Conservation (phyloP, 2,797 vertebrate species). For the Acrossocheilus wenchowensis region DNA sequence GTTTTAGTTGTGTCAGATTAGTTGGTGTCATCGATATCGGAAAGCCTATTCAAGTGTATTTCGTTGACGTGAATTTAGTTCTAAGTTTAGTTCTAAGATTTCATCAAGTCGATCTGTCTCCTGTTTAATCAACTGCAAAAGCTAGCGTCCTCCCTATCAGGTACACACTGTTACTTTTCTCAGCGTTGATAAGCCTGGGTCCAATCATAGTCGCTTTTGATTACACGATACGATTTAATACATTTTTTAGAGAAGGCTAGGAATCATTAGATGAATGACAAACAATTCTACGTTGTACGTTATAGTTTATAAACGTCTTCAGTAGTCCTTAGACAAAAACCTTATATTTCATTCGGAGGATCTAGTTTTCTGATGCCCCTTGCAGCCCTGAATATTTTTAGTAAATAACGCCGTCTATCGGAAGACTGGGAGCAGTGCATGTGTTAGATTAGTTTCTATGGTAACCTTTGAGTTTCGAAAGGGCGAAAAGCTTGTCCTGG, state of each 20-base stretch:
- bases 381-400: background rate
- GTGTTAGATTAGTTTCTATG: conserved; percentile 55
- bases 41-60: background rate
- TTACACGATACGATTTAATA: background rate
- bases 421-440: background rate
- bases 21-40: background rate
- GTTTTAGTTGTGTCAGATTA: background rate
- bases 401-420: conserved; percentile 27
- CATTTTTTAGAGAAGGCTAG: background rate
- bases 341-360: background rate
- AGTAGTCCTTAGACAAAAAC: background rate
- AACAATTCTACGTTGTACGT: background rate
- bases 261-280: background rate
- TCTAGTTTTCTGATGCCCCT: background rate
- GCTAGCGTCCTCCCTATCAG: background rate
- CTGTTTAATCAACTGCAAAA: background rate
- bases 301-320: background rate
- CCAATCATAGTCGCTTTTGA: background rate
- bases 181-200: background rate
- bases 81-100: no score
- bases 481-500: background rate
- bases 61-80: background rate
- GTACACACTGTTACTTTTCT: background rate
- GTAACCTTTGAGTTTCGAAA: conserved; percentile 35
- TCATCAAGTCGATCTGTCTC: background rate